Conservation (phyloP, 2,113 vertebrate genomes). For the Aphelocoma coerulescens region DNA sequence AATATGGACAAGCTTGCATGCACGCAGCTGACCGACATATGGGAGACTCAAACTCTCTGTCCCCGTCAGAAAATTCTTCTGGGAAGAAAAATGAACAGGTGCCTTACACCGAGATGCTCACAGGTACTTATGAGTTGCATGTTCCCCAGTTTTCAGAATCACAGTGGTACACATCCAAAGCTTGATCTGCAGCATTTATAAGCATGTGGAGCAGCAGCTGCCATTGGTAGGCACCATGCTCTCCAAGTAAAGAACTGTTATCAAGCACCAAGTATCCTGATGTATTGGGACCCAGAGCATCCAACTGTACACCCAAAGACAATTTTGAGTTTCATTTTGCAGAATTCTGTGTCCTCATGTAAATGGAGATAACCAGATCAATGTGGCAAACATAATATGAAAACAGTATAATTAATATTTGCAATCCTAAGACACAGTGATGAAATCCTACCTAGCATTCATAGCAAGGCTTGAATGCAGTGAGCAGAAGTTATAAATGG, state of each 20-base stretch:
- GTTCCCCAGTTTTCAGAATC: neutral
- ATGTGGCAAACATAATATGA: neutral
- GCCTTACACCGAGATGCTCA: neutral
- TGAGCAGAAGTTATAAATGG: neutral
- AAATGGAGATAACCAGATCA: neutral
- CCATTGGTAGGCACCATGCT: neutral
- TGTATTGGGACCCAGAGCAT: neutral
- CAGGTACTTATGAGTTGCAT: neutral
- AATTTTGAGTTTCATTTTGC: neutral
- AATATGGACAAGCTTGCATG: neutral
- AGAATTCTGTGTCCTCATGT: neutral
- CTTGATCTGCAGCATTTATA: neutral
- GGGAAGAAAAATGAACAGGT: neutral
- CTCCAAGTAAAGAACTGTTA: neutral
- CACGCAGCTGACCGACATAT: neutral
- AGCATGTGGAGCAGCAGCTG: neutral
- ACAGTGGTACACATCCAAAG: neutral
- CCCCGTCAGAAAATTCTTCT: neutral
- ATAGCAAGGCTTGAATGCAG: neutral
- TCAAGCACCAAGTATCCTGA: neutral
- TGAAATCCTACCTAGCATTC: neutral
- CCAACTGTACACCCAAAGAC: neutral
- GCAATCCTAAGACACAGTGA: neutral
- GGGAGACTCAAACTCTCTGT: neutral
- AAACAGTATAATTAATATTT: neutral